Percentiles rank a stretch among this genome's conserved stretches.
Evolutionary conservation across 2,797 vertebrate genomes (phyloP).

Genomic region (Callimico goeldii): DNA sequence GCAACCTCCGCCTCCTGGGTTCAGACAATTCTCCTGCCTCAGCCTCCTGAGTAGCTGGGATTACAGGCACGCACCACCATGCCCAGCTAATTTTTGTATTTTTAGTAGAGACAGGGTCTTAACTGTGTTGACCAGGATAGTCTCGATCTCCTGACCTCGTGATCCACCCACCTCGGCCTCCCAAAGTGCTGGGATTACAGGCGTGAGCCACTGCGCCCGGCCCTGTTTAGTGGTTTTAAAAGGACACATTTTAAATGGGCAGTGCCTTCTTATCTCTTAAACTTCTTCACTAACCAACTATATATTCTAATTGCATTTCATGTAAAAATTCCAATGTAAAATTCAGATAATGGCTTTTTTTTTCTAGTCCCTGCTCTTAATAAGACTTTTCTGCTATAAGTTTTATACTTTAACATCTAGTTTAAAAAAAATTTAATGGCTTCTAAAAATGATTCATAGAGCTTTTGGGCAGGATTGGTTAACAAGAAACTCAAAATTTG

Average conservation of each 20-base stretch:
- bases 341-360: conserved; percentile 4
- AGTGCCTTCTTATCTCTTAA: background rate
- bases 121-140: no score
- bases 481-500: conserved; percentile 38
- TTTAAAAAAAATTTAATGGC: background rate
- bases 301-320: background rate
- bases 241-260: conserved; percentile 10
- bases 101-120: no score
- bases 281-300: conserved; percentile 31
- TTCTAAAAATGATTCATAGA: conserved; percentile 30
- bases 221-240: background rate
- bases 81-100: no score
- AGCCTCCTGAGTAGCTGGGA: no score
- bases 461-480: conserved; percentile 7
- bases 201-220: no score
- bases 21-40: no score
- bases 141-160: no score
- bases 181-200: no score
- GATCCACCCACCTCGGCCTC: no score
- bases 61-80: no score
- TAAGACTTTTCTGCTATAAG: background rate
- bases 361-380: background rate
- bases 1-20: no score
- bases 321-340: conserved; percentile 33
- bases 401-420: conserved; percentile 17